Base-by-base conservation (phyloP, 1,140 invertebrate species). In the Macrocentrus cingulum region DNA sequence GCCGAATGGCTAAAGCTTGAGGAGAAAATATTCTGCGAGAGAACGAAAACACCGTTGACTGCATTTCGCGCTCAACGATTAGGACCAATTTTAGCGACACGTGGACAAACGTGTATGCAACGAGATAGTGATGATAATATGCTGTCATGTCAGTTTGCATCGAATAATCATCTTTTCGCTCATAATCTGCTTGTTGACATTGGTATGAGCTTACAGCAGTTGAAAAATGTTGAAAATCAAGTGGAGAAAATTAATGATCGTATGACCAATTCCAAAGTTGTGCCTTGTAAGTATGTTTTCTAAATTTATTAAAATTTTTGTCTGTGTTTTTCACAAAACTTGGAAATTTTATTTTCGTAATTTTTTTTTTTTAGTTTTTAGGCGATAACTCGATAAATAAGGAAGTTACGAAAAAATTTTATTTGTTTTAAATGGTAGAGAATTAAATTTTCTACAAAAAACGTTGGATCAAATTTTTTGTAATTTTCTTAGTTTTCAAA, bases 191-290 rank as follows among this genome's bases (percentile, higher is more conserved):
- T 77, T 46, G 71, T 80, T 11, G 77, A 82, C 63, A 71, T 81
- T 37, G 74, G 71, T 25, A 65, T 78, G 20, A 80, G 76, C 65
- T 66, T 83, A 13, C 75, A 81, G 63, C 66, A 81, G 60, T 80
- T 86, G 65, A 80, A 84, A 42, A 88, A 88, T 71, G 82, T 89
- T 8, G 87, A 89, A 77, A 84, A 85, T 46, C 85, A 88, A 77
- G 86, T 85, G 0, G 75, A 80, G 20, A 81, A 80, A 34, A 68
- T 77, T 20, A 75, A 74, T 39, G 67, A 77, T 29, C 67, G 68
- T 39, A 69, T 76, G 56, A 56, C 59, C 0, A 67, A 61, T 45
- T 65, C 70, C 6, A 69, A 66, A 54, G 63, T 62, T 57, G 56
- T 65, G 45, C 50, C 63, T 55, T 58, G 65, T 64, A 64, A 60